A percentile compares a stretch with the other conserved stretches of the same genome.
These are phyloP conservation scores for Amaurobius ferox DNA, from an alignment of 2,888 invertebrate species.

Conservation along the genomic window DNA sequence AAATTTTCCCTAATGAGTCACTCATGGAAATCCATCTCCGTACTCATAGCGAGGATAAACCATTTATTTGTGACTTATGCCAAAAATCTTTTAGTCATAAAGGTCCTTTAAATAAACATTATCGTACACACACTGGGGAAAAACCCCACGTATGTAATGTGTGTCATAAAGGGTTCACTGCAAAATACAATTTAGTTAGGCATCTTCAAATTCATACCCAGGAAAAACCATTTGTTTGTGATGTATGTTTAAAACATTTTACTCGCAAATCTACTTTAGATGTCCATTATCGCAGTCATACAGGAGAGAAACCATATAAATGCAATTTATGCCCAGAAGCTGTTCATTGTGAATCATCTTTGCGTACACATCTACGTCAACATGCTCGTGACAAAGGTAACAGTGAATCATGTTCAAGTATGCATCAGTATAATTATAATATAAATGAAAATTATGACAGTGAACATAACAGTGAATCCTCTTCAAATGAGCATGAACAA, in stretches of 20 bases:
- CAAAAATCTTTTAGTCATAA: background rate
- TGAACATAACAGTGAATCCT: no score
- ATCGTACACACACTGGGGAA: background rate
- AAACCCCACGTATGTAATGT: background rate
- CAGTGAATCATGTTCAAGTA: no score
- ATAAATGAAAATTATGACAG: no score
- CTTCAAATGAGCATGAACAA: no score
- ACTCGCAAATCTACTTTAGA: conserved; percentile 19
- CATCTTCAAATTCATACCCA: background rate
- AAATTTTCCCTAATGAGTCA: no score
- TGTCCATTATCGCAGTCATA: background rate
- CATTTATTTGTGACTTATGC: background rate
- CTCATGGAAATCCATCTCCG: no score
- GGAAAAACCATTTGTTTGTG: background rate
- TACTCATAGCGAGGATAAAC: background rate
- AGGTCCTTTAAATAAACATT: background rate
- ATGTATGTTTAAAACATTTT: background rate
- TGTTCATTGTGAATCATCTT: background rate
- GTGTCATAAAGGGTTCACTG: background rate
- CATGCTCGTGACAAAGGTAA: background rate
- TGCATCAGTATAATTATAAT: no score
- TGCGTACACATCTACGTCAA: background rate
- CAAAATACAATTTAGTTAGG: background rate
- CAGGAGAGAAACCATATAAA: background rate
- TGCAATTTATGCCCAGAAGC: background rate